Percentiles rank a stretch among this genome's conserved stretches.
Conservation (phyloP, 2,888 invertebrate species). For the Heliconius cydno region DNA sequence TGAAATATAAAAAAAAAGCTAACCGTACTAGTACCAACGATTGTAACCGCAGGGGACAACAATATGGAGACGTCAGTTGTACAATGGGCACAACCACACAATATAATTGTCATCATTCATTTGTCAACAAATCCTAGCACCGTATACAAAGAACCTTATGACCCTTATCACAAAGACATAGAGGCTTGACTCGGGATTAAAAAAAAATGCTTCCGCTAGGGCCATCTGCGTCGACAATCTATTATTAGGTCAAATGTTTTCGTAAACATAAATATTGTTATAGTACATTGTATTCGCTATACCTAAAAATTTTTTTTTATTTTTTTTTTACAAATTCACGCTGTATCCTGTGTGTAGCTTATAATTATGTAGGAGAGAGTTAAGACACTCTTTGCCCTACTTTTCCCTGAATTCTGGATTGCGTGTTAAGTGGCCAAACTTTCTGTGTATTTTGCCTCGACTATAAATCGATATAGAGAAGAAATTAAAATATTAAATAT, state of each 20-base stretch:
- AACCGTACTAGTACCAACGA: constrained; percentile 51
- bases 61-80: constrained; percentile 69
- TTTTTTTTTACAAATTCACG: no score
- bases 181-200: constrained; percentile 54
- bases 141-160: constrained; percentile 49
- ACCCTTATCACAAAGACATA: constrained; percentile 60
- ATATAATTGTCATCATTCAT: constrained; percentile 79
- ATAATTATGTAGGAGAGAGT: no score
- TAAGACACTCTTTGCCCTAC: no score
- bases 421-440: no score
- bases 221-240: constrained; percentile 66
- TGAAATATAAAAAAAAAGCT: constrained; percentile 43
- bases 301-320: neutral
- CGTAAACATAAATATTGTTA: constrained; percentile 66
- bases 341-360: no score
- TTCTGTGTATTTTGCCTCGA: no score
- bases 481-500: no score
- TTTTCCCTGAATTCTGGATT: no score
- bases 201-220: constrained; percentile 59
- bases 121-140: constrained; percentile 68
- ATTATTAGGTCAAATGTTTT: constrained; percentile 77
- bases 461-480: no score
- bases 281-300: constrained; percentile 45
- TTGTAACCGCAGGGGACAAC: constrained; percentile 57
- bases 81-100: constrained; percentile 69